phyloP scores from a whole-genome alignment of 1,140 invertebrate genomes.

The Choristoneura fumiferana region DNA sequence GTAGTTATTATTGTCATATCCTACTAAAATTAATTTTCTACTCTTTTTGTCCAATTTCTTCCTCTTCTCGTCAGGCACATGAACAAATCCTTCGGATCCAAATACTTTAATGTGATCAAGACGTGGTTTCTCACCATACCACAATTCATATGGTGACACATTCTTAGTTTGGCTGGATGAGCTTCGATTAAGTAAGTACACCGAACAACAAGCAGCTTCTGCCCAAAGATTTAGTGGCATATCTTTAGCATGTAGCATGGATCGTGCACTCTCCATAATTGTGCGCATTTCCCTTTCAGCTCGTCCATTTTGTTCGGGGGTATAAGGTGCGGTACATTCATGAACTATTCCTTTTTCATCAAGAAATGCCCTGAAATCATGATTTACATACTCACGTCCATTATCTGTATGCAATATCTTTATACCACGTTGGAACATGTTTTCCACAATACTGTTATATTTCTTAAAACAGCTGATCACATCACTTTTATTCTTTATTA shows the following conservation, averaged over 20 bases:
- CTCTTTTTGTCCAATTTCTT: not conserved
- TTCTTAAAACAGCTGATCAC: constrained; percentile 45
- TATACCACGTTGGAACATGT: constrained; percentile 39
- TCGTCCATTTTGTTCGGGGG: constrained; percentile 40
- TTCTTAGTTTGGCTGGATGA: constrained; percentile 29
- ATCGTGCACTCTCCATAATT: too few species aligned
- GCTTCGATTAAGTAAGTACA: constrained; percentile 48
- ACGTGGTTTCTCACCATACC: constrained; percentile 28
- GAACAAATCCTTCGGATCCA: constrained; percentile 36
- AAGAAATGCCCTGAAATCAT: constrained; percentile 24
- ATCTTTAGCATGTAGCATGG: constrained; percentile 33
- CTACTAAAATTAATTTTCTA: not conserved
- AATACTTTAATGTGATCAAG: constrained; percentile 33
- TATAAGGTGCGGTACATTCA: constrained; percentile 29
- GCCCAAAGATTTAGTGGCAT: constrained; percentile 33
- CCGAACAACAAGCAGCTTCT: constrained; percentile 37
- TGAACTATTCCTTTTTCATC: constrained; percentile 32
- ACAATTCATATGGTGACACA: constrained; percentile 29
- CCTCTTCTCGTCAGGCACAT: constrained; percentile 27
- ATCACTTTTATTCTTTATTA: constrained; percentile 62
- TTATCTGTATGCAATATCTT: constrained; percentile 37
- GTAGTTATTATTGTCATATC: constrained; percentile 6
- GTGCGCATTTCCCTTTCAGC: too few species aligned
- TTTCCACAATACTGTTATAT: constrained; percentile 43
- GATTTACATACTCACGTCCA: constrained; percentile 49